These are phyloP conservation scores for Steinernema hermaphroditum DNA, from an alignment of 2,888 invertebrate genomes.

Conservation along the genomic window DNA sequence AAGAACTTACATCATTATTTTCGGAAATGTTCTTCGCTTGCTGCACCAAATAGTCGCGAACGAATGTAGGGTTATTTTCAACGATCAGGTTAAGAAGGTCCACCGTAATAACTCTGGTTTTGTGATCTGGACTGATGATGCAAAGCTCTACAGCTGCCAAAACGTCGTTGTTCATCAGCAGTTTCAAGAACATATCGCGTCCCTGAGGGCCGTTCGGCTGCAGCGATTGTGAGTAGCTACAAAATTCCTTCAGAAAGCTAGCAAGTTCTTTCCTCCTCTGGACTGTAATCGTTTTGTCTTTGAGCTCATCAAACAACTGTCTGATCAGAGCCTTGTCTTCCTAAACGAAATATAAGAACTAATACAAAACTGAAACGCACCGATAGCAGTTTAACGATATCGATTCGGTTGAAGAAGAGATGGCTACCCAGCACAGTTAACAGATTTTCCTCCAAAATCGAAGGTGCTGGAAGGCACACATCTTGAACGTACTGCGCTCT, in stretches of 20 bases:
- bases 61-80: conserved; percentile 94
- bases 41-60: conserved; percentile 91
- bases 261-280: conserved; percentile 87
- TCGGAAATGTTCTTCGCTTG: conserved; percentile 75
- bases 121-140: conserved; percentile 76
- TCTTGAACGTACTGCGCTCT: conserved; percentile 96
- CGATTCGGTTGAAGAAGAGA: conserved; percentile 99
- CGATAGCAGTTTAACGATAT: conserved; percentile 91
- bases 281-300: conserved; percentile 83
- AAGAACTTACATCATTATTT: conserved; percentile 36
- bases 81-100: conserved; percentile 97
- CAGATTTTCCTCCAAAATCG: conserved; percentile 98
- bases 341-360: conserved; percentile 71
- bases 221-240: conserved; percentile 96
- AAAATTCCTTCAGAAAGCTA: conserved; percentile 96
- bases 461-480: conserved; percentile 95
- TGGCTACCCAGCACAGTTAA: conserved; percentile 94
- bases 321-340: conserved; percentile 95
- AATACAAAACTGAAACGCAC: conserved; percentile 65
- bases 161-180: conserved; percentile 59
- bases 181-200: conserved; percentile 81
- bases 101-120: conserved; percentile 93
- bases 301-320: conserved; percentile 89
- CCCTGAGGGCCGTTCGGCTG: conserved; percentile 96
- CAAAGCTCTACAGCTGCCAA: conserved; percentile 62